A percentile compares a stretch with the other conserved stretches of the same genome.
Evolutionary conservation across 2,797 vertebrate species (phyloP).

Genomic region (Diglossa cyanea): DNA sequence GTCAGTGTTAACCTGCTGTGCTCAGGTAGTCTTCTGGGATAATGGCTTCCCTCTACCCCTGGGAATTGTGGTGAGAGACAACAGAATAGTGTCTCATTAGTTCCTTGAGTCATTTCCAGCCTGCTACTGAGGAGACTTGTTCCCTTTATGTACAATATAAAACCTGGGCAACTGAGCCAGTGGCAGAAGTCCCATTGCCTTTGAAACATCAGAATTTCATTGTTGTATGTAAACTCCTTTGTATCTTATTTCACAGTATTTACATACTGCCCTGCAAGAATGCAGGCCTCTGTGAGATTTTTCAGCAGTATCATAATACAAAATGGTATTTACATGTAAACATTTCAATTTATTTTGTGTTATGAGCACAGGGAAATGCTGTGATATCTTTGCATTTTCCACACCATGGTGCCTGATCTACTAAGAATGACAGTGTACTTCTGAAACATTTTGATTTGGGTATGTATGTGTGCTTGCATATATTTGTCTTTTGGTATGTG

Average conservation of each 20-base stretch:
- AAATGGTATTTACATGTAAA: background rate
- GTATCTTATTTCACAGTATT: background rate
- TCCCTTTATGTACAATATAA: background rate
- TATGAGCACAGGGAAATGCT: background rate
- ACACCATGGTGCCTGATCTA: background rate
- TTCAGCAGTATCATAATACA: background rate
- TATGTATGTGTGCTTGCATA: background rate
- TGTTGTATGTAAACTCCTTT: background rate
- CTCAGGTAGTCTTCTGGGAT: background rate
- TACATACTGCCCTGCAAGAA: background rate
- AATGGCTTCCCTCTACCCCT: background rate
- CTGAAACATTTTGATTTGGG: background rate
- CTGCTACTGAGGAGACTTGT: background rate
- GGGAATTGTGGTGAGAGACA: background rate
- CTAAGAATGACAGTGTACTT: background rate
- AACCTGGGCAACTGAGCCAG: background rate
- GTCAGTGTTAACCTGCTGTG: background rate
- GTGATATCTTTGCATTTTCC: background rate
- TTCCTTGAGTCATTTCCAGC: background rate
- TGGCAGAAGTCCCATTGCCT: background rate
- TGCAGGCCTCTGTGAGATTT: background rate
- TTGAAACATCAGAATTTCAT: background rate
- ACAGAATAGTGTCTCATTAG: background rate
- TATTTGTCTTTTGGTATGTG: background rate
- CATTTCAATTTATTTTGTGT: conserved; percentile 6